Conservation (phyloP, 2,888 invertebrate species). For the Ophion ventricosus region DNA sequence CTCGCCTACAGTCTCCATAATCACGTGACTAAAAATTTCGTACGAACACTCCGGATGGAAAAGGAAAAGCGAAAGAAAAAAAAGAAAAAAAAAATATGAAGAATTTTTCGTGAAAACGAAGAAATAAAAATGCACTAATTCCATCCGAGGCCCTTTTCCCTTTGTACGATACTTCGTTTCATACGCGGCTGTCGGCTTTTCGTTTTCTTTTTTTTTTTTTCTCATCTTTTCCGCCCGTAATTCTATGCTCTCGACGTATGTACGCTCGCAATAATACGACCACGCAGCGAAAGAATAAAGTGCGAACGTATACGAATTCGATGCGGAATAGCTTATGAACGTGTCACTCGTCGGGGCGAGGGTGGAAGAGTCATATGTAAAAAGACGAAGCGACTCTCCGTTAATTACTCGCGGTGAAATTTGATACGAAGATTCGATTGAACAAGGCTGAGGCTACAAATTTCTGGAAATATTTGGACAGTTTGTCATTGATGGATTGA, state of each 20-base stretch:
- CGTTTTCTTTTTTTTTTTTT: not conserved
- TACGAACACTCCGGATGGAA: not conserved
- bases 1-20: slow-evolving; percentile 2
- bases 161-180: slow-evolving; percentile 43
- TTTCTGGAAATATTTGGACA: not conserved
- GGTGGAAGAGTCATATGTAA: not conserved
- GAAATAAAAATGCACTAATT: slow-evolving; percentile 59
- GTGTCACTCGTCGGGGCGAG: not conserved
- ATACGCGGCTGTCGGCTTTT: slow-evolving; percentile 25
- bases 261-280: slow-evolving; percentile 1
- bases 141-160: slow-evolving; percentile 58
- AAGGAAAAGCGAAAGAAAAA: not conserved
- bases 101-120: slow-evolving; percentile 16
- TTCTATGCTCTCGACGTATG: slow-evolving; percentile 2
- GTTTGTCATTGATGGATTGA: not conserved
- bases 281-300: not conserved
- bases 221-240: slow-evolving; percentile 13
- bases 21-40: slow-evolving; percentile 13
- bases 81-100: slow-evolving; percentile 9
- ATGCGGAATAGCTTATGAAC: not conserved
- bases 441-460: not conserved
- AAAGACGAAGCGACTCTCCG: not conserved
- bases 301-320: not conserved
- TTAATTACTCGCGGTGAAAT: not conserved
- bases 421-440: not conserved